A percentile compares a stretch with the other conserved stretches of the same genome.
phyloP scores from a whole-genome alignment of 2,888 invertebrate species.

The Tetropium fuscum region DNA sequence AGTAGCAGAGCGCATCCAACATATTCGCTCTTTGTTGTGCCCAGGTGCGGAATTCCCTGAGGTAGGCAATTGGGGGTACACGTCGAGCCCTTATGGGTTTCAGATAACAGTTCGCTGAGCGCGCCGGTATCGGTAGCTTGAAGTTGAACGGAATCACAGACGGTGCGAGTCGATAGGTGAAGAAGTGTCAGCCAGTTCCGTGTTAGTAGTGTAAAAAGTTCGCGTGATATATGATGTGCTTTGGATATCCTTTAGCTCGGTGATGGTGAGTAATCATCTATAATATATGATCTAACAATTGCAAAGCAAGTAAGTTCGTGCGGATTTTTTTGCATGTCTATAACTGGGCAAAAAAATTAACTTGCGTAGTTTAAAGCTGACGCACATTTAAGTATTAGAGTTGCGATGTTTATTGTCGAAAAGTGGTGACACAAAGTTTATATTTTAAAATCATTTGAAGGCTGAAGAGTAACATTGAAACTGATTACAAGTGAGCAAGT shows the following conservation, averaged over 20 bases:
- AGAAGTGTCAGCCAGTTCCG: neutral
- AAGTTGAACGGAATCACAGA: neutral
- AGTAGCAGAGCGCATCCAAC: neutral
- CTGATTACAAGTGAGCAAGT: no score
- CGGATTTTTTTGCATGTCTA: no score
- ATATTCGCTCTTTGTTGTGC: neutral
- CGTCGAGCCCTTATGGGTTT: slow-evolving; percentile 8
- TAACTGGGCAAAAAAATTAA: no score
- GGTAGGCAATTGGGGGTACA: slow-evolving; percentile 11
- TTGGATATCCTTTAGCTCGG: neutral
- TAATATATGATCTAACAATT: no score
- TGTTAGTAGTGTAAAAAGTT: neutral
- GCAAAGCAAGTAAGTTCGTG: no score
- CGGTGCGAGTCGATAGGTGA: neutral
- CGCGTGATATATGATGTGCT: neutral
- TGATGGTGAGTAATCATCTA: neutral
- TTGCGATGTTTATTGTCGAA: no score
- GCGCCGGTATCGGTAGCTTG: neutral
- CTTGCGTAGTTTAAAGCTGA: no score
- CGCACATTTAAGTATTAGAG: no score
- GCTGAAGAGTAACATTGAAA: no score
- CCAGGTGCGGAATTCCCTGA: slow-evolving; percentile 12
- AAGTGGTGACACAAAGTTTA: no score
- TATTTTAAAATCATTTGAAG: no score
- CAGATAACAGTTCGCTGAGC: slow-evolving; percentile 9